Evolutionary conservation across 1,140 invertebrate species (phyloP).

Genomic region (Aphis gossypii): DNA sequence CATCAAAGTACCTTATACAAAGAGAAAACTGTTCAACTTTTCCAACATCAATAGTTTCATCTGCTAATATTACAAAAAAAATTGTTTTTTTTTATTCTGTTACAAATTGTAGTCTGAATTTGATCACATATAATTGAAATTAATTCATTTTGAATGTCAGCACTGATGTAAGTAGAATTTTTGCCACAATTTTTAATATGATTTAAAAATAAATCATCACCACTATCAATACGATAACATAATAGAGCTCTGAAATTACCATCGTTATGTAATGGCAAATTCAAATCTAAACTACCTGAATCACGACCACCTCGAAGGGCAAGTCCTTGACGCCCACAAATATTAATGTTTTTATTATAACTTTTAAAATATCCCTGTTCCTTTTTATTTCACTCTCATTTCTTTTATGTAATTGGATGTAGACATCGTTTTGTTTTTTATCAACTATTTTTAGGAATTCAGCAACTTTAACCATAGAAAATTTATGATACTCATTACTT

Average conservation of each 20-base stretch:
- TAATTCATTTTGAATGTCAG: slow-evolving; percentile 11
- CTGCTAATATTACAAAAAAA: too few relatives aligned
- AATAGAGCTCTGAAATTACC: slow-evolving; percentile 6
- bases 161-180: slow-evolving; percentile 9
- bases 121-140: slow-evolving; percentile 21
- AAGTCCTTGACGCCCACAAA: not conserved
- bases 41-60: too few relatives aligned
- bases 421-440: slow-evolving; percentile 28
- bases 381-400: slow-evolving; percentile 35
- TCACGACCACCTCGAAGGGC: slow-evolving; percentile 1
- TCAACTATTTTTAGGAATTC: slow-evolving; percentile 18
- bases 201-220: slow-evolving; percentile 22
- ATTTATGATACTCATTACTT: slow-evolving; percentile 35
- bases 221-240: not conserved
- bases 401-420: slow-evolving; percentile 17
- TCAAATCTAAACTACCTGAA: not conserved
- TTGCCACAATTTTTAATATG: not conserved
- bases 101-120: not conserved
- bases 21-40: not conserved
- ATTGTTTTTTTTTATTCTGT: too few relatives aligned
- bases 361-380: slow-evolving; percentile 22
- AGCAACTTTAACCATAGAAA: not conserved
- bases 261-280: not conserved
- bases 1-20: not conserved
- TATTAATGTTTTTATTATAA: slow-evolving; percentile 11